A percentile compares a stretch with the other conserved stretches of the same genome.
Conservation (phyloP, 2,888 invertebrate genomes). For the Hirudinaria manillensis region DNA sequence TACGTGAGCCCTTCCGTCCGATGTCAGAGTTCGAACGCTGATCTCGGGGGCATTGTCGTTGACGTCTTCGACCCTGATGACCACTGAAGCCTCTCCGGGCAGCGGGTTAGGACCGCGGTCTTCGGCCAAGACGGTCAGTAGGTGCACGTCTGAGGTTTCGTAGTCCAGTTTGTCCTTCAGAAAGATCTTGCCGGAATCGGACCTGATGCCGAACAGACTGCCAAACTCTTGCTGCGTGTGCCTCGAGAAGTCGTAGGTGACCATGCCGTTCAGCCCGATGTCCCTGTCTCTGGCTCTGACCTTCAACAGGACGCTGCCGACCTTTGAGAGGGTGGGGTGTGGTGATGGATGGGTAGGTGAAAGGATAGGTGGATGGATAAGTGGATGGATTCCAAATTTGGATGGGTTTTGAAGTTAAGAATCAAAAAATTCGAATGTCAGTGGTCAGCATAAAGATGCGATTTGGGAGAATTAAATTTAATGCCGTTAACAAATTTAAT, state of each 20-base stretch:
- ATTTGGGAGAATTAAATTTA: no score
- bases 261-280: slow-evolving; percentile 4
- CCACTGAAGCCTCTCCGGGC: slow-evolving; percentile 42
- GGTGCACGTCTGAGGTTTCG: slow-evolving; percentile 34
- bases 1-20: slow-evolving; percentile 44
- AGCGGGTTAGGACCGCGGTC: slow-evolving; percentile 42
- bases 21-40: slow-evolving; percentile 41
- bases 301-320: slow-evolving; percentile 1
- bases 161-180: slow-evolving; percentile 37
- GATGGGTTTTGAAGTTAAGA: no score
- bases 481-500: no score
- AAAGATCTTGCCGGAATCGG: slow-evolving; percentile 35
- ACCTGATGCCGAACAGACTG: slow-evolving; percentile 37
- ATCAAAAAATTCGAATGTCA: no score
- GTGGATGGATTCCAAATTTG: no score
- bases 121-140: slow-evolving; percentile 36
- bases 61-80: slow-evolving; percentile 44
- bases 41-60: slow-evolving; percentile 46
- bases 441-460: no score
- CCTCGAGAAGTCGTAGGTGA: slow-evolving; percentile 14
- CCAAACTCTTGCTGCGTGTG: slow-evolving; percentile 35
- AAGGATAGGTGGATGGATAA: no score
- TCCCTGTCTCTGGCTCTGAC: slow-evolving; percentile 20
- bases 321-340: not conserved
- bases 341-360: not conserved